A percentile compares a stretch with the other conserved stretches of the same genome.
Conservation (phyloP, 2,797 vertebrate genomes). For the Neomorphus geoffroyi region DNA sequence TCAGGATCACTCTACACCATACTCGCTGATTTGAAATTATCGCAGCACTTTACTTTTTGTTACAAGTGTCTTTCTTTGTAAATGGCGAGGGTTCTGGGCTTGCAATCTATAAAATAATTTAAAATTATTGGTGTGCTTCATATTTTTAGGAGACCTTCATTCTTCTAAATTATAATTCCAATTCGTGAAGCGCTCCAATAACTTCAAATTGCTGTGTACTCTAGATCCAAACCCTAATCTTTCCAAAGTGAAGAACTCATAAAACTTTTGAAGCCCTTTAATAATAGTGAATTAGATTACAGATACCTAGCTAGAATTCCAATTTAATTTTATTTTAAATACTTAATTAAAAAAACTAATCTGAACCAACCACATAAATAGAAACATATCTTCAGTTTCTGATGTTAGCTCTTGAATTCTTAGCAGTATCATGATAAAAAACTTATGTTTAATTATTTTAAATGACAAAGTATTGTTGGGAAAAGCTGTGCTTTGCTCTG, state of each 20-base stretch:
- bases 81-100: slow-evolving; percentile 48
- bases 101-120: slow-evolving; percentile 72
- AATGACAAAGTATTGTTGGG: background rate
- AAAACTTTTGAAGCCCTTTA: slow-evolving; percentile 33
- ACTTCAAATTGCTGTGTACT: slow-evolving; percentile 66
- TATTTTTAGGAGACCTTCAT: slow-evolving; percentile 70
- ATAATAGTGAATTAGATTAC: slow-evolving; percentile 17
- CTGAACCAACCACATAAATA: background rate
- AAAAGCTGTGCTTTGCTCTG: background rate
- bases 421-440: background rate
- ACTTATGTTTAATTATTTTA: background rate
- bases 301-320: background rate
- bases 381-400: background rate
- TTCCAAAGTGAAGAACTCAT: slow-evolving; percentile 33
- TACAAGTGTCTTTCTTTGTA: slow-evolving; percentile 57
- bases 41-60: slow-evolving; percentile 58
- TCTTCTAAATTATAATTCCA: slow-evolving; percentile 74
- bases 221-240: slow-evolving; percentile 28
- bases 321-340: slow-evolving; percentile 9
- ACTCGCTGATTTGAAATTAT: slow-evolving; percentile 68
- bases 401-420: background rate
- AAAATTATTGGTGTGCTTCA: slow-evolving; percentile 71
- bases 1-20: slow-evolving; percentile 35
- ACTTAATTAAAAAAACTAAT: background rate
- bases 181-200: slow-evolving; percentile 66